A percentile compares a stretch with the other conserved stretches of the same genome.
Evolutionary conservation across 2,797 vertebrate genomes (phyloP).

Genomic region (Ambastaia sidthimunki): DNA sequence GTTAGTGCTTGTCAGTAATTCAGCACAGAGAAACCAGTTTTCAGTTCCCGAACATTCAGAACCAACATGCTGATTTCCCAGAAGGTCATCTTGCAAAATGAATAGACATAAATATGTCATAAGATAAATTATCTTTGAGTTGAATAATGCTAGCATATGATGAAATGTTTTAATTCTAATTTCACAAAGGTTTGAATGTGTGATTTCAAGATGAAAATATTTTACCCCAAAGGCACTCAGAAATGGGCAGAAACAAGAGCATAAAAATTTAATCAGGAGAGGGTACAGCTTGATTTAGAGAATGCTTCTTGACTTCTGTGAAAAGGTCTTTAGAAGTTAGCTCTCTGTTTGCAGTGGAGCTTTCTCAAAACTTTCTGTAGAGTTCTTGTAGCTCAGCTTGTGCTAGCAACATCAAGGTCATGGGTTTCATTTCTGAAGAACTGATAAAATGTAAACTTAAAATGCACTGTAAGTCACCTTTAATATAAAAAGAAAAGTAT

Average conservation of each 20-base stretch:
- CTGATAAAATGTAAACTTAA: too few relatives aligned
- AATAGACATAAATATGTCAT: not conserved
- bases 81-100: not conserved
- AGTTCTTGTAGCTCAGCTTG: not conserved
- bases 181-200: not conserved
- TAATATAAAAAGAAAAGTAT: too few relatives aligned
- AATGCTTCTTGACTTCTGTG: conserved; percentile 51
- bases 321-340: conserved; percentile 51
- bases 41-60: not conserved
- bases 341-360: conserved; percentile 58
- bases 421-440: not conserved
- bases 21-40: not conserved
- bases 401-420: not conserved
- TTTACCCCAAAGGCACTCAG: not conserved
- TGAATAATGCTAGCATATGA: not conserved
- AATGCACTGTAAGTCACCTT: too few relatives aligned
- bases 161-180: conserved; percentile 16
- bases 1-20: not conserved
- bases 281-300: conserved; percentile 32
- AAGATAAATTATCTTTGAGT: not conserved
- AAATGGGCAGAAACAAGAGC: not conserved
- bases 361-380: conserved; percentile 44
- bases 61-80: not conserved
- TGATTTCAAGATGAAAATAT: not conserved
- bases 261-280: not conserved